These are phyloP conservation scores for Lasioglossum baleicum DNA, from an alignment of 1,140 invertebrate genomes.

Conservation along the genomic window DNA sequence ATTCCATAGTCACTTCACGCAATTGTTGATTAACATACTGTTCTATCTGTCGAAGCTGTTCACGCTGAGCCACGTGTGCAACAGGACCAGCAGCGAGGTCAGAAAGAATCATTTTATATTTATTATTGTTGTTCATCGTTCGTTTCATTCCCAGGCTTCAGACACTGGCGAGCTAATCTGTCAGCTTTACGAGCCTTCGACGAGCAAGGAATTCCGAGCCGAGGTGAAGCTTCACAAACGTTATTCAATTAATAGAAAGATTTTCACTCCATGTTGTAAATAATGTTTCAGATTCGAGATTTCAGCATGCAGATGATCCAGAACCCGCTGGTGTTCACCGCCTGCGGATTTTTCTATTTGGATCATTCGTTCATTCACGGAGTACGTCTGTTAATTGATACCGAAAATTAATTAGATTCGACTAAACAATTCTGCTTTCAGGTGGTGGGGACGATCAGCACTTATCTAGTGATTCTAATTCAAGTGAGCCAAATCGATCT, in stretches of 20 bases:
- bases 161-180: constrained; percentile 62
- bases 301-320: constrained; percentile 66
- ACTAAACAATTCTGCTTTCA: constrained; percentile 60
- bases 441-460: constrained; percentile 84
- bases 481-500: constrained; percentile 46
- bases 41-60: constrained; percentile 42
- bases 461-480: constrained; percentile 80
- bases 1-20: background rate
- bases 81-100: constrained; percentile 44
- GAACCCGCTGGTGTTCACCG: constrained; percentile 64
- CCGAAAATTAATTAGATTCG: too few relatives aligned
- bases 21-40: constrained; percentile 25
- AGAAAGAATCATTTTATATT: background rate
- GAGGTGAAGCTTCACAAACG: constrained; percentile 42
- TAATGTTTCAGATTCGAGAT: constrained; percentile 48
- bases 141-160: constrained; percentile 34
- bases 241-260: too few relatives aligned
- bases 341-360: constrained; percentile 65
- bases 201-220: constrained; percentile 49
- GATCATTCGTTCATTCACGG: constrained; percentile 61
- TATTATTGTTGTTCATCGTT: background rate
- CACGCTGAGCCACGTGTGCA: constrained; percentile 46
- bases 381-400: constrained; percentile 31
- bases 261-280: too few relatives aligned
- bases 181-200: constrained; percentile 59